These are phyloP conservation scores for Pinctada fucata DNA, from an alignment of 2,888 invertebrate genomes.

Conservation along the genomic window DNA sequence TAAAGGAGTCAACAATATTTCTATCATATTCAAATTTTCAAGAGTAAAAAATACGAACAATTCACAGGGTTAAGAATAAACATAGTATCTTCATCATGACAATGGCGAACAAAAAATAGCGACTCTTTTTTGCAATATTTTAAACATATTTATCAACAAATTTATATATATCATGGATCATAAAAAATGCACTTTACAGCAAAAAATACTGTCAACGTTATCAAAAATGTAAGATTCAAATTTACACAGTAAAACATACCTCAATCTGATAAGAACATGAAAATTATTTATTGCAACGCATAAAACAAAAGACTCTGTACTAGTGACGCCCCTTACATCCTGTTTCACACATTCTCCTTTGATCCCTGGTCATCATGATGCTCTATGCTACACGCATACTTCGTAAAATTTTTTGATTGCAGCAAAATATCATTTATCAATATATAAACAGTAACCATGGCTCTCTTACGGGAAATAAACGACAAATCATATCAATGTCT, in stretches of 20 bases:
- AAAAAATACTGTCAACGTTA: neutral
- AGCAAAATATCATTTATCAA: neutral
- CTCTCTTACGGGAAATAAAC: no score
- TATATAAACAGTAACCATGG: no score
- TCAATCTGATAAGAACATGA: neutral
- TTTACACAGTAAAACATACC: neutral
- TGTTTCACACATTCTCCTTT: neutral
- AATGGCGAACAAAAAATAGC: neutral
- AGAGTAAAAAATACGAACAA: neutral
- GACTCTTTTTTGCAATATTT: neutral
- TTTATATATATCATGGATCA: neutral
- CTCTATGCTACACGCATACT: neutral
- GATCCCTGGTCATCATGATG: neutral
- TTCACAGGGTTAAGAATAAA: neutral
- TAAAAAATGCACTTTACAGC: conserved; percentile 4
- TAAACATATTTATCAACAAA: neutral
- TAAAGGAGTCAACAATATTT: neutral
- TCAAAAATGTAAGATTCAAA: neutral
- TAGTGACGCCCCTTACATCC: neutral
- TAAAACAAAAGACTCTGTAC: neutral
- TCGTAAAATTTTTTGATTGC: neutral
- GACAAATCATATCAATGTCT: no score
- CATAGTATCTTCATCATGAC: neutral
- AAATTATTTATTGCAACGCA: neutral
- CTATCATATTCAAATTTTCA: neutral